Conservation (phyloP, 2,113 vertebrate genomes). For the Catharus bicknelli region DNA sequence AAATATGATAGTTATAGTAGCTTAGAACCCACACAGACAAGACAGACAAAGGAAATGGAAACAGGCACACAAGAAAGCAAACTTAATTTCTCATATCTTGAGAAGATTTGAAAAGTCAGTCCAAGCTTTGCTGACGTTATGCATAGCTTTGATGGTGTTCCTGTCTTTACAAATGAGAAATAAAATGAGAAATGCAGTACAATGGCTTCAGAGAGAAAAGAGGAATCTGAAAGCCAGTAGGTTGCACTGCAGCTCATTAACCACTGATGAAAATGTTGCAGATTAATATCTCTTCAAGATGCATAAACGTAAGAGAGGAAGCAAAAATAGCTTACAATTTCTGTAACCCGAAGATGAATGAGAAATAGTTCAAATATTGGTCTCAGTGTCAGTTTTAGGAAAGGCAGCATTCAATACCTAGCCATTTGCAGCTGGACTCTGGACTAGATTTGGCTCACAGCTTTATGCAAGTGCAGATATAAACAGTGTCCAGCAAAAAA, state of each 20-base stretch:
- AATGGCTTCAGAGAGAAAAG: background rate
- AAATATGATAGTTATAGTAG: background rate
- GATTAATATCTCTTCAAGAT: background rate
- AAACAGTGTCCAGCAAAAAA: background rate
- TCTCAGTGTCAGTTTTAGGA: background rate
- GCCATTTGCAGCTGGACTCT: background rate
- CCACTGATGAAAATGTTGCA: background rate
- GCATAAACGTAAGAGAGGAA: background rate
- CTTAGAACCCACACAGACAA: background rate
- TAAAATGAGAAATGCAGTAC: background rate
- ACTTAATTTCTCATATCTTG: background rate
- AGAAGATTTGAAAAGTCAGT: background rate
- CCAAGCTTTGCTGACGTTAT: background rate
- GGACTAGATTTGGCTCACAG: background rate
- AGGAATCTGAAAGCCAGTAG: background rate
- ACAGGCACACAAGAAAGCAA: background rate
- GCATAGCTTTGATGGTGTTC: background rate
- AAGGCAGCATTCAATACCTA: background rate
- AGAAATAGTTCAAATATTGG: background rate
- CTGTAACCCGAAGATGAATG: background rate
- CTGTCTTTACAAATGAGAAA: background rate
- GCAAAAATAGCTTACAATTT: background rate
- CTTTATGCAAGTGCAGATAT: background rate
- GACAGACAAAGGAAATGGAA: background rate
- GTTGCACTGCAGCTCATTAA: constrained; percentile 36